phyloP scores from a whole-genome alignment of 2,113 vertebrate species.

The Oreocharis arfaki region DNA sequence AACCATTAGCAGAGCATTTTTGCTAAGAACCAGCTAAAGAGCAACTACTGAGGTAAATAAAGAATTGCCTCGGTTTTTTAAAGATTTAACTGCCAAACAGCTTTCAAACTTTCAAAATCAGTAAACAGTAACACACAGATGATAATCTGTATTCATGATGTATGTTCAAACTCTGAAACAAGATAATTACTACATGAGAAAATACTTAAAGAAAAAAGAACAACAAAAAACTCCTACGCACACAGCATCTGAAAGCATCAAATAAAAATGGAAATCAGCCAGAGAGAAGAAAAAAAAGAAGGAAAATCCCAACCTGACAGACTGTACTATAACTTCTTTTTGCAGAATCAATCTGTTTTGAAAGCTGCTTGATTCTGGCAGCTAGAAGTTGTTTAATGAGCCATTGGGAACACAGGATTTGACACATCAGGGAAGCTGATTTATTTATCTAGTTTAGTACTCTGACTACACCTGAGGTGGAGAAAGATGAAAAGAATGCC shows the following conservation, averaged over 20 bases:
- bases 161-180: background rate
- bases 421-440: background rate
- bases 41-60: background rate
- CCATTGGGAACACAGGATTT: background rate
- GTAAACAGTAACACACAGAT: background rate
- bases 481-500: background rate
- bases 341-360: slow-evolving; percentile 23
- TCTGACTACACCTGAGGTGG: background rate
- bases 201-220: background rate
- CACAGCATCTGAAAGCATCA: background rate
- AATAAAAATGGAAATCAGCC: background rate
- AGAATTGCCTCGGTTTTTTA: background rate
- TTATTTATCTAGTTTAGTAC: background rate
- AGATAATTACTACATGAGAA: background rate
- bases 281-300: background rate
- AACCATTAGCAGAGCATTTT: background rate
- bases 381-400: slow-evolving; percentile 21
- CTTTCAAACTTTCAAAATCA: background rate
- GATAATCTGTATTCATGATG: background rate
- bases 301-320: slow-evolving; percentile 10
- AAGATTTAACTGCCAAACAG: background rate
- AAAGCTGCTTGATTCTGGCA: slow-evolving; percentile 8
- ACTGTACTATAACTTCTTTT: background rate
- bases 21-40: background rate
- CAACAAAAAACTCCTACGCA: background rate